Evolutionary conservation across 2,888 invertebrate species (phyloP).

Genomic region (Pseudoips prasinana): DNA sequence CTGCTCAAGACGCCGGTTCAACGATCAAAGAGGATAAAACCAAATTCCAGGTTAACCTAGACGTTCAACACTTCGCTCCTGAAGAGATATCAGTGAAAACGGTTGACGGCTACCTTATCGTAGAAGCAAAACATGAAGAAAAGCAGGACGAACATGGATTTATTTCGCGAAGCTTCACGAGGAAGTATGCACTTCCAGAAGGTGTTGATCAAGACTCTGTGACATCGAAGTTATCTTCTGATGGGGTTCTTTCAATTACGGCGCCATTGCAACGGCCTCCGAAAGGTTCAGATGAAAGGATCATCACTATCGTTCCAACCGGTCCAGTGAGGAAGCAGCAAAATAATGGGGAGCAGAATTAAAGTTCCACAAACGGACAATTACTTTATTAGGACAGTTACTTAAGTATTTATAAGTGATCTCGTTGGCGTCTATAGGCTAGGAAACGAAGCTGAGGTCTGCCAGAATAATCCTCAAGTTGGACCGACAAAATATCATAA

Average conservation of each 20-base stretch:
- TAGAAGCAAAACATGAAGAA: slow-evolving; percentile 91
- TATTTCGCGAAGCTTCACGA: slow-evolving; percentile 87
- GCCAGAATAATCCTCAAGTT: too few species aligned
- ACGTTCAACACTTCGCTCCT: slow-evolving; percentile 88
- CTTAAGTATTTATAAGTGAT: too few species aligned
- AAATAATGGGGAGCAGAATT: slow-evolving; percentile 19
- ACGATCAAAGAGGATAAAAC: slow-evolving; percentile 74
- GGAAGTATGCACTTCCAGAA: slow-evolving; percentile 84
- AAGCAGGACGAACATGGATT: slow-evolving; percentile 88
- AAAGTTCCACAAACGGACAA: too few species aligned
- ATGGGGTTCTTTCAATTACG: slow-evolving; percentile 87
- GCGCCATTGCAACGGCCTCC: slow-evolving; percentile 81
- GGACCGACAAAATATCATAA: too few species aligned
- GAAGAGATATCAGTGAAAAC: slow-evolving; percentile 89
- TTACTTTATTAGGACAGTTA: too few species aligned
- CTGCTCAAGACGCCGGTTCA: slow-evolving; percentile 64
- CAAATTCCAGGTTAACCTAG: slow-evolving; percentile 85
- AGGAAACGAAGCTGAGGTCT: too few species aligned
- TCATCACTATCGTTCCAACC: slow-evolving; percentile 86
- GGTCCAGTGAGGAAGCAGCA: slow-evolving; percentile 81
- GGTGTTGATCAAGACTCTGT: slow-evolving; percentile 83
- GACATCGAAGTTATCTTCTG: slow-evolving; percentile 87
- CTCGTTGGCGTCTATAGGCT: too few species aligned
- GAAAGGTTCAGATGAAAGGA: slow-evolving; percentile 75
- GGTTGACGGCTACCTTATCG: slow-evolving; percentile 84